phyloP scores from a whole-genome alignment of 2,797 vertebrate species.

The Aeoliscus strigatus region DNA sequence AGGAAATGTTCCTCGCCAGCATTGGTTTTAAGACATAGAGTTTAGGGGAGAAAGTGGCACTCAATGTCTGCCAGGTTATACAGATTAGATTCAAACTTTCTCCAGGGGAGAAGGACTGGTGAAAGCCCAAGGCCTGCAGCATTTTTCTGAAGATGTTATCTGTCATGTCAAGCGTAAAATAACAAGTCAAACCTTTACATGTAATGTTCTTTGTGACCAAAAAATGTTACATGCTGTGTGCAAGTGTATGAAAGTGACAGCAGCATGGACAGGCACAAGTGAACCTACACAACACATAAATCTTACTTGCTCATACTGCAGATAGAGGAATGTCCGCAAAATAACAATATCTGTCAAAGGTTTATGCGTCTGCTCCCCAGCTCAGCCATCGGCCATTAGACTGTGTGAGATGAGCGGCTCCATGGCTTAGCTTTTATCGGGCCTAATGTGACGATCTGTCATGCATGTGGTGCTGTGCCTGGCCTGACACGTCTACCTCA shows the following conservation, averaged over 20 bases:
- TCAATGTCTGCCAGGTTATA: slow-evolving; percentile 21
- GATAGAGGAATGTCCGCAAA: slow-evolving; percentile 26
- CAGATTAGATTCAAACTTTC: slow-evolving; percentile 37
- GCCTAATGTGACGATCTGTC: slow-evolving; percentile 51
- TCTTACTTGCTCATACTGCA: slow-evolving; percentile 4
- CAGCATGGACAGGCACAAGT: slow-evolving; percentile 7
- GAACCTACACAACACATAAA: slow-evolving; percentile 14
- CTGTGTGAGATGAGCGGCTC: slow-evolving; percentile 45
- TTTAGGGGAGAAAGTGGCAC: slow-evolving; percentile 10
- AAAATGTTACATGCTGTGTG: slow-evolving; percentile 17
- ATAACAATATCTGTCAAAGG: slow-evolving; percentile 34
- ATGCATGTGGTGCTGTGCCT: slow-evolving; percentile 52
- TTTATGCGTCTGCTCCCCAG: slow-evolving; percentile 43
- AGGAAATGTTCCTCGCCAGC: slow-evolving; percentile 11
- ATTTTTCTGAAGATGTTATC: slow-evolving; percentile 27
- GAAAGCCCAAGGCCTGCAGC: slow-evolving; percentile 16
- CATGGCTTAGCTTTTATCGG: slow-evolving; percentile 47
- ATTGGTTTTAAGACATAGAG: slow-evolving; percentile 18
- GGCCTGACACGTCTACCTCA: slow-evolving; percentile 51
- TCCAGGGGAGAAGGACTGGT: slow-evolving; percentile 18
- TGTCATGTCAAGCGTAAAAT: slow-evolving; percentile 19
- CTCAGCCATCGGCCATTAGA: slow-evolving; percentile 54
- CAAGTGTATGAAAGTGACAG: slow-evolving; percentile 21
- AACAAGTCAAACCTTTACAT: slow-evolving; percentile 13
- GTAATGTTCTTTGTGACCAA: slow-evolving; percentile 30